Base-by-base conservation (phyloP, 2,888 invertebrate genomes). In the Nemotelus nigrinus region DNA sequence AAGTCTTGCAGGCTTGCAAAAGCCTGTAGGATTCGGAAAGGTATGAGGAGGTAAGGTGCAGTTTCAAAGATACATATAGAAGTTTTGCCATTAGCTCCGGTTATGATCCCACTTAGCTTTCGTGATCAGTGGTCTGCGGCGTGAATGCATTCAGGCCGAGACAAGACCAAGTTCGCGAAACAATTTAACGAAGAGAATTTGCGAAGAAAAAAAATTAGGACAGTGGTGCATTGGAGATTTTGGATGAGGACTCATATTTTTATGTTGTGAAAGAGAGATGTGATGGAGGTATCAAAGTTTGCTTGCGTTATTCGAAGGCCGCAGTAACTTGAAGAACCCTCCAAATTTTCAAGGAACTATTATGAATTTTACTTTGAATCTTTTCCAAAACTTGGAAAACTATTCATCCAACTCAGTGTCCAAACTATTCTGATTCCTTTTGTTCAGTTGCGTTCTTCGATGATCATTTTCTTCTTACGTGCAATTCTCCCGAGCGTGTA, bases 71-170 rank as follows among this genome's bases (percentile, higher is more conserved):
- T 43, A 41, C 70, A 25, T 53, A 4, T 63, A 43, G 25, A 25
- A 25, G 25, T 55, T 63, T 74, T 74, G 74, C 63, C 74, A 74
- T 74, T 60, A 74, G 74, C 50, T 50, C 48, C 43, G 74, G 48
- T 60, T 74, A 74, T 74, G 74, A 74, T 74, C 60, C 58, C 44
- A 10, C 41, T 43, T 60, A 2, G 74, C 47, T 60, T 60, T 45
- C 63, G 48, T 70, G 70, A 70, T 53, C 70, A 53, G 10, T 53
- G 25, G 39, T 48, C 43, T 55, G 70, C 41, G 60, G 45, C 63
- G 63, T 63, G 10, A 60, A 48, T 45, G 60, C 63, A 60, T 63
- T 41, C 58, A 60, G 63, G 48, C 74, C 41, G 45, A 25, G 60
- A 47, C 74, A 47, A 45, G 45, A 48, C 74, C 39, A 63, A 50